Evolutionary conservation across 2,113 vertebrate species (phyloP), one percentile per base, ranked within the genome.

Genomic region (Dasyprocta punctata): DNA sequence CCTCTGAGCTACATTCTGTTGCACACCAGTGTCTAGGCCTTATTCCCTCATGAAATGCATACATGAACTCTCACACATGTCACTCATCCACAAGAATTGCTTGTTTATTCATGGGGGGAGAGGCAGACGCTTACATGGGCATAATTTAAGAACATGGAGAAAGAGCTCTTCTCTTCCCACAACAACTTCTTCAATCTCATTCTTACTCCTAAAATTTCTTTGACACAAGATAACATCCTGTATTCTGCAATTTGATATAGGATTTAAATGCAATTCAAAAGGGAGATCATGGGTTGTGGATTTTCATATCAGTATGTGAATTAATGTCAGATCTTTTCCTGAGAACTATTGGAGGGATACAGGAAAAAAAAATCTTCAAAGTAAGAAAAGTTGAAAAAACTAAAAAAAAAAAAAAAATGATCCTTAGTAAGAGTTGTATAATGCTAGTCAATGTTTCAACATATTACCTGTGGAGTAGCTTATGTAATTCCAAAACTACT

Each of bases 161-260:
- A 95, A 88, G 85, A 77, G 44, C 17, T 52, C n/a, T 77, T 80
- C 54, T 69, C 75, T 90, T 95, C 82, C 88, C 75, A 38, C 44
- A 92, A 80, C 67, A 65, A 95, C 28, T 65, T 75, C 13, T 84
- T 7, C 36, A 85, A 20, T 92, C 96, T 90, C 80, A 52, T 77
- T 90, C 75, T 90, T 69, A 75, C 77, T 96, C 41, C 41, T 94
- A 77, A 88, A 81, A 90, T 85, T 49, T 81, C 65, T 81, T 88
- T 90, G 85, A 95, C 56, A 83, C 49, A 92, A 44, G n/a, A 96
- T 38, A 52, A 85, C 60, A 56, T 84, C 28, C 38, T 97, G 69
- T 86, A 3, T 44, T 90, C 84, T 86, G n/a, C 26, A 90, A 30
- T 93, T 73, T 82, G 38, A 82, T 89, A 33, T 7, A 26, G n/a